Evolutionary conservation across 35 echinoderm and acorn worm species (phyloP).

Genomic region (Stichopus chloronotus): DNA sequence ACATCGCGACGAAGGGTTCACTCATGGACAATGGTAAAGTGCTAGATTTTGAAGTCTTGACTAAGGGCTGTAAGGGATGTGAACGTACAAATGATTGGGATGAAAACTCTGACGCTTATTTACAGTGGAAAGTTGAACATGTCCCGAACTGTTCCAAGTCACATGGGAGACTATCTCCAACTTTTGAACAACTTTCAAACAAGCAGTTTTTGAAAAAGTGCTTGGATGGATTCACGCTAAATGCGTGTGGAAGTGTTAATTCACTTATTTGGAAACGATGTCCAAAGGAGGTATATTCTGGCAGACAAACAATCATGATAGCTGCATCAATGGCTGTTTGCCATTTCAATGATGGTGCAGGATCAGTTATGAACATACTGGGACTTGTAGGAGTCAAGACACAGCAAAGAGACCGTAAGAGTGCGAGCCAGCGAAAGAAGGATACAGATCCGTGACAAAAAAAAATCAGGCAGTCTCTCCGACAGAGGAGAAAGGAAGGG

Average conservation of each 20-base stretch:
- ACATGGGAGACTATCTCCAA: not conserved
- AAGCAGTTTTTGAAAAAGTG: too few species aligned
- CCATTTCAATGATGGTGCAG: slow-evolving; percentile 22
- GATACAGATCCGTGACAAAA: not conserved
- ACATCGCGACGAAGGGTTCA: slow-evolving; percentile 1
- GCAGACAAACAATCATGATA: not conserved
- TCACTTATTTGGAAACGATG: slow-evolving; percentile 17
- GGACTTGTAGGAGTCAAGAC: not conserved
- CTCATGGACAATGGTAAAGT: slow-evolving; percentile 19
- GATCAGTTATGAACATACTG: not conserved
- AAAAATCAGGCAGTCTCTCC: not conserved
- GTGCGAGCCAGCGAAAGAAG: slow-evolving; percentile 7
- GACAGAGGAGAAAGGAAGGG: slow-evolving; percentile 1
- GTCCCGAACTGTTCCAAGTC: not conserved
- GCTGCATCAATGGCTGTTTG: not conserved
- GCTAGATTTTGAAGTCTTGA: not conserved
- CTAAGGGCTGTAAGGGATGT: slow-evolving; percentile 4
- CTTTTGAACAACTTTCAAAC: too few species aligned
- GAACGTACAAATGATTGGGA: not conserved
- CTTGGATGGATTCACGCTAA: slow-evolving; percentile 1
- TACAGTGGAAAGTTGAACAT: not conserved
- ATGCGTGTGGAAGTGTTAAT: slow-evolving; percentile 20
- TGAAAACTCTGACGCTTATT: not conserved
- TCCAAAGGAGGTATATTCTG: slow-evolving; percentile 1
- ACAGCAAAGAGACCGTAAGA: not conserved